Evolutionary conservation across 2,888 invertebrate genomes (phyloP), one percentile per base, ranked within the genome.

Genomic region (Clitarchus hookeri): DNA sequence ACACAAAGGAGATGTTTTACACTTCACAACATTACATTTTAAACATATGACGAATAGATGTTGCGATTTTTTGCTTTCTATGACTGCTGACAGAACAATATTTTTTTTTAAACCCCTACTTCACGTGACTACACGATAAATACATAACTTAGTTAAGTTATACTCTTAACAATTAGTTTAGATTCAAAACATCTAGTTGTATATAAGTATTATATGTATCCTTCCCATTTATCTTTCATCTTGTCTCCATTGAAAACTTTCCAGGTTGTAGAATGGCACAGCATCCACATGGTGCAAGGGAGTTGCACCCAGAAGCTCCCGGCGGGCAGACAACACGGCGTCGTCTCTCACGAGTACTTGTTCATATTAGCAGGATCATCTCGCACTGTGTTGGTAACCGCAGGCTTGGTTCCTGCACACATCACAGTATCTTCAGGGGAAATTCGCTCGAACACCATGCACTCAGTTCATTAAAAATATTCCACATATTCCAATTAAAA

Each of bases 381-480:
- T 44, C 86, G 65, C 44, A 87, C 87, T n/a, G 87, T 87, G 83
- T 87, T 87, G 48, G 85, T 86, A 44, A 87, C 86, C 13, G 87
- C 85, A 25, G 86, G 86, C 84, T 87, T 87, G 9, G 77, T 82
- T 77, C 87, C 87, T 87, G 87, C 12, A 48, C 48, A 48, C 48
- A 48, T 2, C 8, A 48, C 36, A 36, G 4, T 36, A 36, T 36
- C 36, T 36, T 36, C 36, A 36, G 36, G 36, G 36, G 36, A 36
- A 36, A 36, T n/a, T n/a, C n/a, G n/a, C n/a, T n/a, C n/a, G n/a
- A n/a, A n/a, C n/a, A n/a, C n/a, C n/a, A n/a, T n/a, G n/a, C n/a
- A n/a, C n/a, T n/a, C n/a, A n/a, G n/a, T n/a, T n/a, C 1, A 36
- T 3, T 36, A 3, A 36, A 36, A 36, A 36, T 36, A 36, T 36